Evolutionary conservation across 2,797 vertebrate species (phyloP), one percentile per base, ranked within the genome.

Genomic region (Sparus aurata): DNA sequence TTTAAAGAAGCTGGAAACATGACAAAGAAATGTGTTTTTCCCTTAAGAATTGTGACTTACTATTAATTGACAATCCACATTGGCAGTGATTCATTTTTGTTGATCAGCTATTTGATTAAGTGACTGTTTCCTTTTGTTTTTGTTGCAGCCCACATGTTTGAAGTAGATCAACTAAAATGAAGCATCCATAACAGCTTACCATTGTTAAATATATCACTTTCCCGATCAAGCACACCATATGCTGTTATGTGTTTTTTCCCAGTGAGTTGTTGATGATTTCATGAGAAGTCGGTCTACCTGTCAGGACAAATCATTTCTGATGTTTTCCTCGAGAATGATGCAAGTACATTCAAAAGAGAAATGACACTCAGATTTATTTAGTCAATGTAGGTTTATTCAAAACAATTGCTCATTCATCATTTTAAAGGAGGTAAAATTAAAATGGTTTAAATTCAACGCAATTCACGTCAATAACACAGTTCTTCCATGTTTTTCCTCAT

Each of bases 341-440:
- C 43, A 59, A 74, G 23, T 18, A 22, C n/a, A n/a, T n/a, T 62
- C 67, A 23, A 65, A 70, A 76, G 15, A 70, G 13, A 63, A 68
- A 43, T 23, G 0, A 60, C 11, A 55, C 41, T 23, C 59, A 2
- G 1, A 22, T 72, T 49, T 69, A 64, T 77, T 86, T 85, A 43
- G 77, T 79, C 13, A 87, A 92, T 91, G 90, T 77, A 81, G 3
- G 53, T 84, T 83, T 87, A 87, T 83, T 90, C 18, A 80, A 84
- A 86, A 77, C 38, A 73, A 47, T 54, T 69, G 67, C 13, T 49
- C 2, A 41, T 64, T 71, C 22, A 69, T 65, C 57, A 72, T 20
- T 65, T n/a, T 57, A 59, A 12, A 27, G 47, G 58, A n/a, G 7
- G 27, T 45, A 58, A 30, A 63, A 70, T 58, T 70, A 1, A n/a